Base-by-base conservation (phyloP, 2,113 vertebrate species). In the Cyphomyrus discorhynchus region DNA sequence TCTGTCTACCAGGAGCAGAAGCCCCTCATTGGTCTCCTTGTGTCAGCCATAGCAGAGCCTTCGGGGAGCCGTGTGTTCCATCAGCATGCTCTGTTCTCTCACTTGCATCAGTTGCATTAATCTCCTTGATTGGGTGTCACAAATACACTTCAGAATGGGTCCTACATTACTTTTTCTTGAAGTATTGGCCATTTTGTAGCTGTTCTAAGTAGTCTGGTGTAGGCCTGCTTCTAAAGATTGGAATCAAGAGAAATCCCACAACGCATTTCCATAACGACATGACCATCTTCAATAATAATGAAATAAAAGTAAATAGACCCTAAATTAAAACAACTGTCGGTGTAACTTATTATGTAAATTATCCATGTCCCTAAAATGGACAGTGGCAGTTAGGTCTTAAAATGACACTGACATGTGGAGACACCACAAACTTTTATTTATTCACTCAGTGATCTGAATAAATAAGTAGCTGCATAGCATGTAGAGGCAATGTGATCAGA, bases 341-440 rank as follows among this genome's bases (percentile, higher is more conserved):
- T 45, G 46, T 7, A 45, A n/a, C 13, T 46, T 27, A 86, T 50
- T 86, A 15, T 21, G 50, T 49, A 31, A 53, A 87, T 35, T 35
- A 87, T 6, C 27, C 50, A 87, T 52, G 27, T 87, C 17, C 50
- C 50, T 46, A 84, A 84, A 47, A 84, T 24, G 19, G 42, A 10
- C 3, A 46, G 6, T 84, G 19, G 45, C 39, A 27, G n/a, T 35
- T 87, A 47, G 19, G 47, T 47, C 49, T 52, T 49, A 87, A 53
- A 56, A 47, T 87, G 49, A 56, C 85, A 53, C 5, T 87, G 49
- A 53, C 9, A 53, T 21, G 4, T 27, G 15, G 47, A 31, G 86
- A 62, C 46, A 88, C 86, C 83, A 39, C 74, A 53, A 88, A 86
- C 42, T 85, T 89, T 42, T 80, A 46, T 53, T 86, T 90, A 86